Conservation (phyloP, 2,113 vertebrate genomes). For the Candoia aspera region DNA sequence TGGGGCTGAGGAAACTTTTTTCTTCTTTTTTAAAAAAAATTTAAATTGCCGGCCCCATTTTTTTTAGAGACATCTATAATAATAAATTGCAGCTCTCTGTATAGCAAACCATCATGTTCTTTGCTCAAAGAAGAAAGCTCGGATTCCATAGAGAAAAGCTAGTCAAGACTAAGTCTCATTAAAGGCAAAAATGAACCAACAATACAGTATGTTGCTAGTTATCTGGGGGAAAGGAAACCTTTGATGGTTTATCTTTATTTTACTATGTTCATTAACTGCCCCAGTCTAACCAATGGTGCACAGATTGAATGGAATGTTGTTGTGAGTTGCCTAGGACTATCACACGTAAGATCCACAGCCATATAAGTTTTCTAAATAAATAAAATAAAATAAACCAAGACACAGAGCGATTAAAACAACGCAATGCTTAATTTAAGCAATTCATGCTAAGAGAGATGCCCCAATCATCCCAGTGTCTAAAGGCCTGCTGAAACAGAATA, state of each 20-base stretch:
- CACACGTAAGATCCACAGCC: too few species aligned
- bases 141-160: constrained; percentile 48
- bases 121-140: background rate
- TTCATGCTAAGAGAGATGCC: too few species aligned
- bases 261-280: background rate
- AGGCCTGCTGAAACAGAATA: too few species aligned
- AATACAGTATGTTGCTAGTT: background rate
- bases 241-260: background rate
- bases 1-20: constrained; percentile 47
- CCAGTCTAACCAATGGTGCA: background rate
- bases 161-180: constrained; percentile 28
- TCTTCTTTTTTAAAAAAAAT: background rate
- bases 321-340: too few species aligned
- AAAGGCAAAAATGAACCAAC: background rate
- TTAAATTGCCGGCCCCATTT: constrained; percentile 45
- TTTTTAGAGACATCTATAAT: constrained; percentile 43
- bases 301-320: background rate
- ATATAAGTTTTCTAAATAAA: too few species aligned
- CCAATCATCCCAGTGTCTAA: too few species aligned
- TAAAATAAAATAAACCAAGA: too few species aligned
- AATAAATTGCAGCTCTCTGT: constrained; percentile 46
- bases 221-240: background rate
- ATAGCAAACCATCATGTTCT: background rate
- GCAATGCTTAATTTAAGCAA: too few species aligned
- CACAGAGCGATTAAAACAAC: too few species aligned